Base-by-base conservation (phyloP, 2,113 vertebrate species). In the Xyrauchen texanus region DNA sequence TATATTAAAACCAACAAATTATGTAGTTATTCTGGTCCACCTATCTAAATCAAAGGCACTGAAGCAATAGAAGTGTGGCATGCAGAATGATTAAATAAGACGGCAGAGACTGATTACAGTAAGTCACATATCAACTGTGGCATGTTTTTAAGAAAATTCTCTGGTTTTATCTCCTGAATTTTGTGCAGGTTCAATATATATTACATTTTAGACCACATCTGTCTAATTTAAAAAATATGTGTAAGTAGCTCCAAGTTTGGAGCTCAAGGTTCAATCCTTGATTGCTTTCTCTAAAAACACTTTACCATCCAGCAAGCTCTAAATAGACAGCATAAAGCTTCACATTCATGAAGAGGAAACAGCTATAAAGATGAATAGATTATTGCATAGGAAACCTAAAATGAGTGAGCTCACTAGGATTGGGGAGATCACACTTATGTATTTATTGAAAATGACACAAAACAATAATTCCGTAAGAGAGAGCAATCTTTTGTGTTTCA, bases 321-420 rank as follows among this genome's bases (percentile, higher is more conserved):
- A 53, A 66, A 62, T 3, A 72, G 85, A 78, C 82, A 85, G 85
- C 80, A 57, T 75, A 82, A 51, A 88, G 84, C 79, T 75, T 88
- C 44, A 10, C 78, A 80, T 83, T 85, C 60, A 84, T 16, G 83
- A 47, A 83, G 78, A 71, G 58, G 15, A 42, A 68, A 68, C 49
- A 73, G 8, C 57, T 78, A 78, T 75, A 68, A 81, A 80, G 34
- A 16, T 16, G 63, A 63, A 51, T 47, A 12, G 34, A 61, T 73
- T 60, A 79, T 89, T 92, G 90, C 91, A 93, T 91, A 93, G 90
- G 68, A 88, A 77, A 78, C 63, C 2, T 76, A 76, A 66, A 71
- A 68, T 44, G 68, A 67, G 70, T 15, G 70, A 21, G 15, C 7
- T 58, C n/a, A 58, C 55, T n/a, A n/a, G 55, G n/a, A n/a, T 15